phyloP scores from a whole-genome alignment of 2,113 vertebrate species.

The Aythya baeri region DNA sequence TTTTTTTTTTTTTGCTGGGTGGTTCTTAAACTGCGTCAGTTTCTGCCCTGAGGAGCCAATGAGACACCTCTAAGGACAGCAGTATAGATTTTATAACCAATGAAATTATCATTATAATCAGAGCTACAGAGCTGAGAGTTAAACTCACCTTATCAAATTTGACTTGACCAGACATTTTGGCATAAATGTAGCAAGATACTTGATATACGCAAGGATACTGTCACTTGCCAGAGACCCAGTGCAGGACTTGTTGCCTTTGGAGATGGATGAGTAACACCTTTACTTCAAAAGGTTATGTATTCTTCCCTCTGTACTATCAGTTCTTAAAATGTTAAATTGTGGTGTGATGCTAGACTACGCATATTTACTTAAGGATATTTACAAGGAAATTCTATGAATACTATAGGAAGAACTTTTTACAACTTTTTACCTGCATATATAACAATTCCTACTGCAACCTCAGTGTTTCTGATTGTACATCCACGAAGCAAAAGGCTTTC shows the following conservation, averaged over 20 bases:
- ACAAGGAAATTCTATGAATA: background rate
- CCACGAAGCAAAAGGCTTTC: slow-evolving; percentile 84
- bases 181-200: background rate
- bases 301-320: background rate
- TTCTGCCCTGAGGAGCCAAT: background rate
- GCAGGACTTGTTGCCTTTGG: background rate
- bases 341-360: background rate
- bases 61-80: background rate
- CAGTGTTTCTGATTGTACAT: slow-evolving; percentile 82
- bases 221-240: background rate
- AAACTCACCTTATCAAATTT: slow-evolving; percentile 8
- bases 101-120: background rate
- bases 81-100: background rate
- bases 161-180: background rate
- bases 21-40: background rate
- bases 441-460: slow-evolving; percentile 77
- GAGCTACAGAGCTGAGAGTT: background rate
- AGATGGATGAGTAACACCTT: background rate
- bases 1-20: background rate
- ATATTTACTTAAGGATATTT: background rate
- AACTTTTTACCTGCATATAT: slow-evolving; percentile 77
- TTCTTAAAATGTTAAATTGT: background rate
- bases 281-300: background rate
- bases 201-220: background rate
- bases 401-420: slow-evolving; percentile 30